phyloP scores from a whole-genome alignment of 2,797 vertebrate genomes.

The Margarornis squamiger region DNA sequence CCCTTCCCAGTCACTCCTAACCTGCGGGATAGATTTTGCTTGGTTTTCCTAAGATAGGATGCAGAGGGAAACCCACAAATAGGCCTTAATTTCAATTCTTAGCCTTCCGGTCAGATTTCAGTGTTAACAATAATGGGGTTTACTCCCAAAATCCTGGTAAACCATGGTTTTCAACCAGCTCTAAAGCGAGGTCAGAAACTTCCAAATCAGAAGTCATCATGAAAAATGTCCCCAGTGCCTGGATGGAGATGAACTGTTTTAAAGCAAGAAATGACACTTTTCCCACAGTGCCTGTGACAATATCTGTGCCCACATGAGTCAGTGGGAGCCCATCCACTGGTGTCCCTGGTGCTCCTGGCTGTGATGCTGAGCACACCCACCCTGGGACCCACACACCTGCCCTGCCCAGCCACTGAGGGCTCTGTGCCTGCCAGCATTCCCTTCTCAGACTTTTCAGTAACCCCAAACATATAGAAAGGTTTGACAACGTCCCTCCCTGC shows the following conservation, averaged over 20 bases:
- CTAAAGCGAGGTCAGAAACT: neutral
- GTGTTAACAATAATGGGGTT: neutral
- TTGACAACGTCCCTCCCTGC: no score
- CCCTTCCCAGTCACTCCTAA: neutral
- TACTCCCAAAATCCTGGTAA: neutral
- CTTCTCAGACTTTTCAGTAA: no score
- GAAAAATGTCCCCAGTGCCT: neutral
- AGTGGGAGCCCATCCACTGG: neutral
- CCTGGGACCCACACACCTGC: neutral
- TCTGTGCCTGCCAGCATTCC: no score
- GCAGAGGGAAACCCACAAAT: neutral
- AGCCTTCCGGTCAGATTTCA: neutral
- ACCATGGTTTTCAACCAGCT: neutral
- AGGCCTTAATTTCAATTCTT: neutral
- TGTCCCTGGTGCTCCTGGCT: neutral
- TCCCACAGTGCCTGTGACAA: neutral
- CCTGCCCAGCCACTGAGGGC: no score
- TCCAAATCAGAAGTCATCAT: fast-evolving
- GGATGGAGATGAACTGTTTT: neutral
- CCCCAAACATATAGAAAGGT: no score
- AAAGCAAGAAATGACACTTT: neutral
- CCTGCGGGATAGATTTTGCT: neutral
- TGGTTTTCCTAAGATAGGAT: neutral
- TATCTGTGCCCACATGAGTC: fast-evolving
- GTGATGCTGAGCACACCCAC: neutral